These are phyloP conservation scores for Linnaemya vulpina DNA, from an alignment of 2,888 invertebrate species.

Conservation along the genomic window DNA sequence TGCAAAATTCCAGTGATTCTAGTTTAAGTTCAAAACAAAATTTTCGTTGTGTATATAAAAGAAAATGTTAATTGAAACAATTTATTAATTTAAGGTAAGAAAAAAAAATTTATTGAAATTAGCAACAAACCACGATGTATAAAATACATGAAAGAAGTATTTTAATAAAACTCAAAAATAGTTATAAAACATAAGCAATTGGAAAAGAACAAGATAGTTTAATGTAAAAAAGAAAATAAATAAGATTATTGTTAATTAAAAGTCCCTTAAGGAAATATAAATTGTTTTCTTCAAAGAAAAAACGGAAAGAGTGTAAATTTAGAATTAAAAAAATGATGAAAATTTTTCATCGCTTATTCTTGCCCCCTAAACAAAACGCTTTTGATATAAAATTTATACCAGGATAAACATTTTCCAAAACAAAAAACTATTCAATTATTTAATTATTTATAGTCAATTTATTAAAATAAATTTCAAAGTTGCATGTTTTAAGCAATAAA, in stretches of 20 bases:
- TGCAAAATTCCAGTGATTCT: constrained; percentile 80
- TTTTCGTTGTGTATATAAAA: constrained; percentile 28
- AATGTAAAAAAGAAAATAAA: background rate
- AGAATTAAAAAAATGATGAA: background rate
- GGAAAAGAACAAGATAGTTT: constrained; percentile 40
- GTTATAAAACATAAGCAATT: constrained; percentile 20
- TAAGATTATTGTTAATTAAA: constrained; percentile 18
- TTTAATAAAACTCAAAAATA: constrained; percentile 18
- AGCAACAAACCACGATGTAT: constrained; percentile 51
- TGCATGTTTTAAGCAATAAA: too few relatives aligned
- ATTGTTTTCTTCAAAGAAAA: background rate
- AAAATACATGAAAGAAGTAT: constrained; percentile 56
- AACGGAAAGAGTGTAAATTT: background rate
- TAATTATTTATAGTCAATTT: too few relatives aligned
- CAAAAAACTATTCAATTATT: too few relatives aligned
- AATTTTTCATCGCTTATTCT: constrained; percentile 7
- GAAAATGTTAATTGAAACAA: constrained; percentile 21
- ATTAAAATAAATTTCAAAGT: too few relatives aligned
- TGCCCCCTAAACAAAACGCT: background rate
- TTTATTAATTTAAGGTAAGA: constrained; percentile 21
- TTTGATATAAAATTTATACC: background rate
- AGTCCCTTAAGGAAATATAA: constrained; percentile 14
- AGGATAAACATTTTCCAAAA: too few relatives aligned
- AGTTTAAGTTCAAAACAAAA: constrained; percentile 76
- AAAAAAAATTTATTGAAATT: constrained; percentile 7